Evolutionary conservation across 2,797 vertebrate genomes (phyloP), one percentile per base, ranked within the genome.

Genomic region (Pangasius mekongensis): DNA sequence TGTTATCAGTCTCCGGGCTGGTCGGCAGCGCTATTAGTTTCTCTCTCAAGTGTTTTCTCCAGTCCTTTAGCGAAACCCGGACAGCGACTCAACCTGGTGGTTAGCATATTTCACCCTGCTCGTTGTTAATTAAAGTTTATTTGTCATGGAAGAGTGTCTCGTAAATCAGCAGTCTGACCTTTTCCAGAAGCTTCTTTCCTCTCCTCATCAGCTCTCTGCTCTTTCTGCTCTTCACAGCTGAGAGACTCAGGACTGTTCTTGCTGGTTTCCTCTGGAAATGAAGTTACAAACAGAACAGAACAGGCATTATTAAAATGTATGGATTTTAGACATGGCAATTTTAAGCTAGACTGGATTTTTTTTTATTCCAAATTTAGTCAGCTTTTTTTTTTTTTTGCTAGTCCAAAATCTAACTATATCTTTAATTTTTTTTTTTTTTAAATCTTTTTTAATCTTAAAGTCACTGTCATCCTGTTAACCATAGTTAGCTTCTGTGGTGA

Each of bases 141-240:
- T 24, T 60, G 39, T 43, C 4, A 43, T 30, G 8, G 62, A 47
- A 43, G 49, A 14, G n/a, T 52, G 30, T 56, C 33, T 13, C 62
- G 64, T 66, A 85, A 84, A 56, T 66, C 66, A 88, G 54, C 39
- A 1, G 14, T 39, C 89, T 90, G 84, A 91, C 91, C 91, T 91
- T 84, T 90, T 36, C 56, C 83, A 49, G 87, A 86, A 27, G 71
- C 33, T 85, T 43, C 67, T n/a, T 54, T 82, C 52, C n/a, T 64
- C 24, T 90, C 74, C 49, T 54, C 78, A 8, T 49, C 33, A 43
- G 58, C 56, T 9, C 66, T 89, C n/a, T n/a, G 78, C 49, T 84
- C 52, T 10, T 43, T 58, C 30, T 47, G 54, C 27, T 76, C 62
- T 20, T 60, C 54, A 20, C 52, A 4, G 8, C 80, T 27, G 16